phyloP scores from a whole-genome alignment of 2,888 invertebrate genomes.

The Chouioia cunea region DNA sequence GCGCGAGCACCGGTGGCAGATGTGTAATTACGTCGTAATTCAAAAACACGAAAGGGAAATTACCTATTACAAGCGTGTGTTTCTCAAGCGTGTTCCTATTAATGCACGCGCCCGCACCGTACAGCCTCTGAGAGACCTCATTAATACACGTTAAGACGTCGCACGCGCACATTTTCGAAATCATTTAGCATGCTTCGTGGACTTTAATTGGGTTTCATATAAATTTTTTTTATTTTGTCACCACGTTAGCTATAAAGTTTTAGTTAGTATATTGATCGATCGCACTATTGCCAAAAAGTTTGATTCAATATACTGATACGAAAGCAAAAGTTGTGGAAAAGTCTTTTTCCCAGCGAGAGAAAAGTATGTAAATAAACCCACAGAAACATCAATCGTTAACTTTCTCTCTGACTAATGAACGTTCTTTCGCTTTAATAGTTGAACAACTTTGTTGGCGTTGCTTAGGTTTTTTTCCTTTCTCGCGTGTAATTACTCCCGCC shows the following conservation, averaged over 20 bases:
- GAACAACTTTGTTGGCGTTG: slow-evolving; percentile 21
- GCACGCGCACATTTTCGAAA: background rate
- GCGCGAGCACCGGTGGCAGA: slow-evolving; percentile 43
- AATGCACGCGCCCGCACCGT: slow-evolving; percentile 25
- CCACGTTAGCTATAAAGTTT: slow-evolving; percentile 2
- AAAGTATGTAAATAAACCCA: too few species aligned
- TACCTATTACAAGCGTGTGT: slow-evolving; percentile 58
- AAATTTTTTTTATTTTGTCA: slow-evolving; percentile 6
- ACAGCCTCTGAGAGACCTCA: background rate
- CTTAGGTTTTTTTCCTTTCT: slow-evolving; percentile 26
- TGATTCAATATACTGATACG: background rate
- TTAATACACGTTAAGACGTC: slow-evolving; percentile 31
- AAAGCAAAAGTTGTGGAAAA: slow-evolving; percentile 1
- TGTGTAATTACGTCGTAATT: slow-evolving; percentile 62
- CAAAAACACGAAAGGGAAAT: slow-evolving; percentile 61
- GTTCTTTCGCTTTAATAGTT: slow-evolving; percentile 25
- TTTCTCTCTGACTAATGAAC: slow-evolving; percentile 29
- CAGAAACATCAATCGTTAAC: background rate
- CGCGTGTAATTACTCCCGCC: slow-evolving; percentile 12
- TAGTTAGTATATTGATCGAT: background rate
- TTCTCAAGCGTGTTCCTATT: slow-evolving; percentile 48
- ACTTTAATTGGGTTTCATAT: background rate
- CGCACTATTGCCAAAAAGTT: background rate
- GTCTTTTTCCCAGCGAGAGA: slow-evolving; percentile 8
- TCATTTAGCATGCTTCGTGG: too few species aligned